Base-by-base conservation (phyloP, 2,797 vertebrate species). In the Takifugu rubripes region DNA sequence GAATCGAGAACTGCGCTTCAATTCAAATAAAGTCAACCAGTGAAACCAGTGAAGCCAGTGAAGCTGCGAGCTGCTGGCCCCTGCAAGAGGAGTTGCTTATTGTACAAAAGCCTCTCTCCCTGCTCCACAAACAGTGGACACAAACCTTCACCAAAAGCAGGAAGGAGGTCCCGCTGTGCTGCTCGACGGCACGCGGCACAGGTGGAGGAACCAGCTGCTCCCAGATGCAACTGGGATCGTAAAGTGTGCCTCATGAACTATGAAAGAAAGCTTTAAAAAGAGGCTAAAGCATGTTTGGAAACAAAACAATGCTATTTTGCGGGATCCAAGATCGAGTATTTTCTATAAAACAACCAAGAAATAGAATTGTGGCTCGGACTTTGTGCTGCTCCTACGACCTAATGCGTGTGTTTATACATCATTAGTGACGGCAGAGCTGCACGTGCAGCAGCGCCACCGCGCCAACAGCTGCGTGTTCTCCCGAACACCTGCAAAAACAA, bases 401-500 rank as follows among this genome's bases (percentile, higher is more conserved):
- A 10, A 40, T 14, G 36, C 36, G 3, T 40, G 36, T 40, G 36
- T 40, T 40, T 40, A 40, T 9, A 14, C 36, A 40, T 14, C 36
- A 40, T 40, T 40, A 40, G 36, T 40, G 36, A 40, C 36, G 12
- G 36, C 27, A 5, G 61, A 51, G 66, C 52, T 58, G 70, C 53
- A 67, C 59, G 63, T 73, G 62, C 71, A 64, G 42, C 66, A 36
- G 33, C 9, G 14, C 29, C 11, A 66, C 59, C 57, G 77, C 70
- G 69, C 81, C 74, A 73, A 56, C 81, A 84, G 80, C 83, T 79
- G 82, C 67, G 70, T 58, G 61, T 66, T 61, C 68, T 75, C 69
- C 43, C 11, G 29, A 72, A 79, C 89, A 89, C 89, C 87, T 91
- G 88, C 82, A 88, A 87, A 68, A 88, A 90, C 84, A 89, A 75